phyloP scores from a whole-genome alignment of 2,888 invertebrate genomes.

The Scaptomyza cyrtandrae region DNA sequence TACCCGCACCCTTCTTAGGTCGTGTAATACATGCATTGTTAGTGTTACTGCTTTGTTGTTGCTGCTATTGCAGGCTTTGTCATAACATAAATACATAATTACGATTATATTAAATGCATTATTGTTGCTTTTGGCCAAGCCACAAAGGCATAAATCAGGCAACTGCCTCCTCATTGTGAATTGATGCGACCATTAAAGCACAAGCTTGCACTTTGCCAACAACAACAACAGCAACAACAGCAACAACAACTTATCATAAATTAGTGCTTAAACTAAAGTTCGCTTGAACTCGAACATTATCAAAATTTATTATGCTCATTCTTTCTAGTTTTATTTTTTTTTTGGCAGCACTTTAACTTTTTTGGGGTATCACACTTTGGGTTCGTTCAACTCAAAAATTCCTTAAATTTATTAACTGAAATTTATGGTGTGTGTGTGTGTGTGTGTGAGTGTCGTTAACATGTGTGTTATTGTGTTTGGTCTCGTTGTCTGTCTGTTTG shows the following conservation, averaged over 20 bases:
- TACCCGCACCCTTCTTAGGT: no score
- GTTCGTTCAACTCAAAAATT: slow-evolving; percentile 1
- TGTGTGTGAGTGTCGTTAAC: slow-evolving; percentile 2
- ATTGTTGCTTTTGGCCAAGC: slow-evolving; percentile 24
- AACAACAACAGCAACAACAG: no score
- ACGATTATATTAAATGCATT: slow-evolving; percentile 29
- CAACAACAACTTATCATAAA: not conserved
- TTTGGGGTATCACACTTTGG: not conserved
- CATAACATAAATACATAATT: slow-evolving; percentile 46
- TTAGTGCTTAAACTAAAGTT: not conserved
- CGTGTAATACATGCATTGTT: not conserved
- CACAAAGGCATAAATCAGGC: slow-evolving; percentile 40
- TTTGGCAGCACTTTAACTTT: not conserved
- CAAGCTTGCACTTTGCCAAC: not conserved
- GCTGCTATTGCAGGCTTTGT: slow-evolving; percentile 22
- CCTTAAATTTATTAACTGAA: slow-evolving; percentile 43
- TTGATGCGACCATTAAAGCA: slow-evolving; percentile 3
- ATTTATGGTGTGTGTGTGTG: slow-evolving; percentile 21
- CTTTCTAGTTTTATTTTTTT: not conserved
- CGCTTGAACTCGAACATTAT: not conserved
- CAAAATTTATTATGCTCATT: slow-evolving; percentile 5
- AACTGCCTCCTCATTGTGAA: slow-evolving; percentile 14
- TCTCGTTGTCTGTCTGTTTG: no score
- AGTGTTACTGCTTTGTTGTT: not conserved
- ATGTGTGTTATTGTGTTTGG: not conserved